Base-by-base conservation (phyloP, 1,140 invertebrate genomes). In the Panagrolaimus sp. region DNA sequence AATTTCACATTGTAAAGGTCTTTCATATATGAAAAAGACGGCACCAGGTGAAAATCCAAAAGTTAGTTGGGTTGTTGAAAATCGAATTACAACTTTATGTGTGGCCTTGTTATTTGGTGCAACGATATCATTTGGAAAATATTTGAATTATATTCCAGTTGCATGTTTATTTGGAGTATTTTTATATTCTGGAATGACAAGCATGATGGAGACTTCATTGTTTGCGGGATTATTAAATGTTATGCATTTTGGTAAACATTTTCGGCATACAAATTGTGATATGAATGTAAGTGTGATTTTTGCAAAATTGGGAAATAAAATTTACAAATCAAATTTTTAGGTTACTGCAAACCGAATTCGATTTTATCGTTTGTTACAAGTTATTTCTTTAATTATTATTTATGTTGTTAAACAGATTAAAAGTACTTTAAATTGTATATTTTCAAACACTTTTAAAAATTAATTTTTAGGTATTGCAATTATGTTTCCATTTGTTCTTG, bases 81-180 rank as follows among this genome's bases (percentile, higher is more conserved):
- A 81, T 63, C 67, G 79, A 24, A 73, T 81, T 21, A 83, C 79
- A 17, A 83, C 78, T 28, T 79, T 81, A 24, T 71, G 71, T 21
- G 71, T 81, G 12, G 73, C 81, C 8, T 15, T 81, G 1, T 62
- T 80, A 17, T 83, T 83, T 45, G 81, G 78, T 38, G 24, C 71
- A 10, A 76, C 81, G 44, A 72, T 78, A n/a, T 75, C 83, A 46
- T 67, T 90, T 91, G 88, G 88, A 90, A 26, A 87, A 89, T 14
- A 84, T 93, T 84, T 98, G 43, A 87, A 90, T 26, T 85, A 90
- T 14, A 90, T 96, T 67, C 93, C 94, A 4, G 91, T 96, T 87
- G 89, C 94, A 10, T 93, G 95, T 58, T 87, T 98, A 3, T 93
- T 96, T 82, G 94, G 94, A 38, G 91, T 97, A 2, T 98, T 98